Conservation (phyloP, 2,797 vertebrate genomes). For the Poeciliopsis presidionis region DNA sequence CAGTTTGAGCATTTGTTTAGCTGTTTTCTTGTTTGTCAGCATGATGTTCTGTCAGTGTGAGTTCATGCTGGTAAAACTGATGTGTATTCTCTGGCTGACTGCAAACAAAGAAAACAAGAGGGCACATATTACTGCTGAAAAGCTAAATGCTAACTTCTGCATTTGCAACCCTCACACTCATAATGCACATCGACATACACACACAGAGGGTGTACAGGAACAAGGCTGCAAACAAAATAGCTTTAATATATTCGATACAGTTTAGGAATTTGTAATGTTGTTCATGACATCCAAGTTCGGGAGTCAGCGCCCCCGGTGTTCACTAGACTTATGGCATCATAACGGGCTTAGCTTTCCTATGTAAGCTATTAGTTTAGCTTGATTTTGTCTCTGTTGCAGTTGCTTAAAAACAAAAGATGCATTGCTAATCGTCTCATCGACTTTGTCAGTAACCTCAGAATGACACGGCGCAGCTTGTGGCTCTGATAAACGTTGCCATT, state of each 20-base stretch:
- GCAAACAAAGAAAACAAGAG: background rate
- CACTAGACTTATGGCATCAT: background rate
- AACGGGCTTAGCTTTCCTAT: background rate
- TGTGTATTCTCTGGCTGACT: background rate
- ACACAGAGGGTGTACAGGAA: background rate
- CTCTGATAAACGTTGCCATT: background rate
- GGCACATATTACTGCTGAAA: no score
- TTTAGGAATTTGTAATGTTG: background rate
- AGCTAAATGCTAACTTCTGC: background rate
- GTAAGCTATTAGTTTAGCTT: background rate
- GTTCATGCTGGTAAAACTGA: background rate
- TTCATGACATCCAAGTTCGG: background rate
- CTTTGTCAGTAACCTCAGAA: background rate
- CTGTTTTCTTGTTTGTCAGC: background rate
- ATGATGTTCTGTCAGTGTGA: background rate
- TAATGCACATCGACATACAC: background rate
- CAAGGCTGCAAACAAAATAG: background rate
- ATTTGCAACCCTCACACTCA: background rate
- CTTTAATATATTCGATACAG: background rate
- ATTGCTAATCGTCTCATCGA: background rate
- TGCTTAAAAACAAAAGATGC: background rate
- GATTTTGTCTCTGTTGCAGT: background rate
- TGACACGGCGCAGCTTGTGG: background rate
- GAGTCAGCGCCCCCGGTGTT: background rate
- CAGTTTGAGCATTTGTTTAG: background rate